Percentiles rank a stretch among this genome's conserved stretches.
Conservation (phyloP, 2,888 invertebrate genomes). For the Dilophus febrilis region DNA sequence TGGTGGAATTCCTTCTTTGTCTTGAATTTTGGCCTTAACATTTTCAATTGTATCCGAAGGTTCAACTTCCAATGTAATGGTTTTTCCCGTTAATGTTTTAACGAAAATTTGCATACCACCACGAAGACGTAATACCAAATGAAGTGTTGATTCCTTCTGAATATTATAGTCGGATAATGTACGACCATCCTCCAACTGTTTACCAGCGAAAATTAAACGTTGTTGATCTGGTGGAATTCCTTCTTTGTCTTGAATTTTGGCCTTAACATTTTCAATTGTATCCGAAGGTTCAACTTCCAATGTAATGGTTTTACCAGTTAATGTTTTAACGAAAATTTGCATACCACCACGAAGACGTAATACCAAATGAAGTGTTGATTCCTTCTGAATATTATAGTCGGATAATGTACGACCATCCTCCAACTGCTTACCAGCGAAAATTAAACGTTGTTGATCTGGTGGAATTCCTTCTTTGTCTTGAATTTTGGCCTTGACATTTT, state of each 20-base stretch:
- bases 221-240: slow-evolving; percentile 44
- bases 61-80: slow-evolving; percentile 29
- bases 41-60: slow-evolving; percentile 10
- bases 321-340: slow-evolving; percentile 40
- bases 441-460: slow-evolving; percentile 43
- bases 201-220: slow-evolving; percentile 37
- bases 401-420: slow-evolving; percentile 51
- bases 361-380: slow-evolving; percentile 41
- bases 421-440: slow-evolving; percentile 51
- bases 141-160: slow-evolving; percentile 37
- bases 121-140: slow-evolving; percentile 31
- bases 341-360: slow-evolving; percentile 40
- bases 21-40: slow-evolving; percentile 35
- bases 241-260: slow-evolving; percentile 40
- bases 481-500: slow-evolving; percentile 44
- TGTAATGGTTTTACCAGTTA: slow-evolving; percentile 39
- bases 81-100: slow-evolving; percentile 32
- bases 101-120: slow-evolving; percentile 36
- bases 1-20: slow-evolving; percentile 38
- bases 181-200: slow-evolving; percentile 38
- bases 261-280: slow-evolving; percentile 42
- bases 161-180: slow-evolving; percentile 41
- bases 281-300: slow-evolving; percentile 39
- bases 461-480: slow-evolving; percentile 40
- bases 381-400: slow-evolving; percentile 51